These are phyloP conservation scores for Tympanoctomys barrerae DNA, from an alignment of 2,797 vertebrate species.

Conservation along the genomic window DNA sequence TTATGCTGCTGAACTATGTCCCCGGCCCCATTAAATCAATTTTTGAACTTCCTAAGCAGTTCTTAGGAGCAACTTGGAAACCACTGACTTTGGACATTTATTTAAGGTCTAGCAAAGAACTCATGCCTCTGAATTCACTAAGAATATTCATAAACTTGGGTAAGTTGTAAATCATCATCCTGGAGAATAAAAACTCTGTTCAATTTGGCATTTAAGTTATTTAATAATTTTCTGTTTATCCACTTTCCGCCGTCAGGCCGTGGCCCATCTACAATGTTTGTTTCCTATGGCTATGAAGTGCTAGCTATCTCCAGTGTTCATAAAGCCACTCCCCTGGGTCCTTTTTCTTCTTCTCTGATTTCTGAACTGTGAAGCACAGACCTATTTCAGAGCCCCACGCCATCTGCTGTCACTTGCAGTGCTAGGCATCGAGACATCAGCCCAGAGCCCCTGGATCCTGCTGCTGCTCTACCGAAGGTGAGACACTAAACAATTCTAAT, in stretches of 20 bases:
- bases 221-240: conserved; percentile 64
- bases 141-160: conserved; percentile 15
- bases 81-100: neutral
- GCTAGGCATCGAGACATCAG: conserved; percentile 9
- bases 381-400: neutral
- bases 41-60: neutral
- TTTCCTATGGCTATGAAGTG: conserved; percentile 45
- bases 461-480: neutral
- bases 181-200: conserved; percentile 30
- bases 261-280: neutral
- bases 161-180: conserved; percentile 60
- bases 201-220: conserved; percentile 48
- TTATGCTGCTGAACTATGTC: too few relatives aligned
- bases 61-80: conserved; percentile 7
- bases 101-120: conserved; percentile 24
- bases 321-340: neutral
- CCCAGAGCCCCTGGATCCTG: neutral
- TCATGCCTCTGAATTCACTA: neutral
- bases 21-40: too few relatives aligned
- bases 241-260: neutral
- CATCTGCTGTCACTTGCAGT: neutral
- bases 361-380: neutral
- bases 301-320: neutral
- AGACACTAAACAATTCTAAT: conserved; percentile 30
- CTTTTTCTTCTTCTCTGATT: neutral